Evolutionary conservation across 2,797 vertebrate species (phyloP), one percentile per base, ranked within the genome.

Genomic region (Pangasius sanitwongsei): DNA sequence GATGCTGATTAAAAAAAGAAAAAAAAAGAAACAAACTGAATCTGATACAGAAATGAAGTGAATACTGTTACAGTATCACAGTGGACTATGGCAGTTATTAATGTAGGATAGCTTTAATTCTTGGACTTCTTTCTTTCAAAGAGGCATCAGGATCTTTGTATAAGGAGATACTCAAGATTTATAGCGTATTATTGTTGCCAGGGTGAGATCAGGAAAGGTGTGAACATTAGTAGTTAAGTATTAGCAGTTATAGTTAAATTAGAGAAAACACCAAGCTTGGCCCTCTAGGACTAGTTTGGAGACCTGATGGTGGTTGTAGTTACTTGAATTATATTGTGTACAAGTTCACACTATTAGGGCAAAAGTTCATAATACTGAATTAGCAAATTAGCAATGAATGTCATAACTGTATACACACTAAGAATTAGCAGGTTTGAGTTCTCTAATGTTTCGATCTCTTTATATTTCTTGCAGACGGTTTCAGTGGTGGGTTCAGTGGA

Each of bases 401-500:
- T 31, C 28, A 65, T 31, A 48, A 18, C 61, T 83, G 37, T 18
- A 16, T n/a, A 50, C 0, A n/a, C 15, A 50, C 44, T 23, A 69
- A 23, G 18, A 23, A 34, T 23, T 44, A 28, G 13, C 15, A 13
- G 8, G 20, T 78, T 41, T 55, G 15, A 55, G 5, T 13, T 18
- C 8, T 81, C 82, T 87, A 85, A 90, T n/a, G 16, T 89, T 80
- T 25, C 81, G 48, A 37, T 85, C 6, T 87, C n/a, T 91, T 75
- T 86, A 25, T 92, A 13, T 92, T 75, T 87, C 80, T 94, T 94
- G 90, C 96, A 99, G 98, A 97, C 96, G 96, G 96, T 98, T 96
- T 96, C 94, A 92, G 95, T 96, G 95, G 96, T 97, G 95, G 92
- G 94, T 96, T 93, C 94, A 90, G 97, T 99, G 97, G 97, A 99